Evolutionary conservation across 92 coral and sea anemone genomes (phyloP).

Genomic region (Porites evermanni): DNA sequence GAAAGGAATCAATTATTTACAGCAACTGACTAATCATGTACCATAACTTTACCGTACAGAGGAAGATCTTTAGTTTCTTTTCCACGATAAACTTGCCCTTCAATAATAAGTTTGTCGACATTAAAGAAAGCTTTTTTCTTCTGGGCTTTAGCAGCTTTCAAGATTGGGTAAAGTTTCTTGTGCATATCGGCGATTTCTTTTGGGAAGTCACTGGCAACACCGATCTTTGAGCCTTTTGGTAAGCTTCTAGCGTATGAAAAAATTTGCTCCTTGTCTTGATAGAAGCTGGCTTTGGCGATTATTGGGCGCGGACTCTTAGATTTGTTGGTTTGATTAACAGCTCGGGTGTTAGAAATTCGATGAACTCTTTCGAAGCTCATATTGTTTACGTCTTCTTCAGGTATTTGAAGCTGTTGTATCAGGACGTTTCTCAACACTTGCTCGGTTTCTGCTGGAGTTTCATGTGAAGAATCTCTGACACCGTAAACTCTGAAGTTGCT

Average conservation of each 20-base stretch:
- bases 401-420: neutral
- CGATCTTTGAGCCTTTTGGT: neutral
- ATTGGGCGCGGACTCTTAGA: neutral
- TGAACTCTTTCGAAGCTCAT: constrained; percentile 38
- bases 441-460: too few relatives aligned
- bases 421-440: neutral
- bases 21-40: too few relatives aligned
- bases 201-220: neutral
- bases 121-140: too few relatives aligned
- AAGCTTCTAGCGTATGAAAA: neutral
- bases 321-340: neutral
- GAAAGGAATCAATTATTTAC: too few relatives aligned
- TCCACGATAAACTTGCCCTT: neutral
- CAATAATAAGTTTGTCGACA: neutral
- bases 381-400: constrained; percentile 23
- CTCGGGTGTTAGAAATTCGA: neutral
- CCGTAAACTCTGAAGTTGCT: too few relatives aligned
- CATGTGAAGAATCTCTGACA: too few relatives aligned
- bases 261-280: constrained; percentile 6
- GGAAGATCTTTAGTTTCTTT: constrained; percentile 2
- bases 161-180: too few relatives aligned
- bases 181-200: too few relatives aligned
- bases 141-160: too few relatives aligned
- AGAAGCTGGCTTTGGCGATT: neutral
- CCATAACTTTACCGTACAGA: neutral